phyloP scores from a whole-genome alignment of 2,888 invertebrate species.

The Drosophila borealis region DNA sequence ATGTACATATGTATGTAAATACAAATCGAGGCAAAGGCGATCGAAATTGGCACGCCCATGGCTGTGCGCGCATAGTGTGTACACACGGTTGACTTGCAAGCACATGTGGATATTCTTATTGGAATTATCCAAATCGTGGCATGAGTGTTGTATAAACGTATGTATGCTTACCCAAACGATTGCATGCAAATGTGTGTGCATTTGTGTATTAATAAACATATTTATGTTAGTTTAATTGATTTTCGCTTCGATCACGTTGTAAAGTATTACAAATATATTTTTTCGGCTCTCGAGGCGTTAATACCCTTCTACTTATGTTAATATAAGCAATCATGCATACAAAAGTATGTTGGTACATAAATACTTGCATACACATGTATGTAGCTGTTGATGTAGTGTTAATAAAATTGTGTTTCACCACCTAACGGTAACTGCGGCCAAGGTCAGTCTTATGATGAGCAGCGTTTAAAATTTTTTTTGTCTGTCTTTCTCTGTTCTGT shows the following conservation, averaged over 20 bases:
- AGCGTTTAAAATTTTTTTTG: conserved; percentile 8
- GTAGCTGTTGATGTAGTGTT: conserved; percentile 1
- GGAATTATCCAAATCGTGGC: conserved; percentile 13
- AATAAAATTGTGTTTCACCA: background rate
- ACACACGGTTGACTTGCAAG: conserved; percentile 4
- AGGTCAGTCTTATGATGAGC: conserved; percentile 47
- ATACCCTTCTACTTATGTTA: background rate
- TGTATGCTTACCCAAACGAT: background rate
- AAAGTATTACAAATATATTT: background rate
- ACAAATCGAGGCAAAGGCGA: background rate
- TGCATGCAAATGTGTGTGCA: background rate
- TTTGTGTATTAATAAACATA: background rate
- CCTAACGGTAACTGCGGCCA: conserved; percentile 22
- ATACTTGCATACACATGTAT: no score
- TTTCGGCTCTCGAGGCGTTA: background rate
- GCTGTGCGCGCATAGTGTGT: conserved; percentile 1
- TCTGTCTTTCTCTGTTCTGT: conserved; percentile 3
- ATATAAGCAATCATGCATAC: background rate
- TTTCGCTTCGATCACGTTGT: background rate
- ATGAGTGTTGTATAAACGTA: conserved; percentile 2
- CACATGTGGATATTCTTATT: conserved; percentile 23
- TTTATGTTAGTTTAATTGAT: background rate
- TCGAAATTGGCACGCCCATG: conserved; percentile 31
- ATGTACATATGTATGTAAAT: background rate
- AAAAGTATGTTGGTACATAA: no score